Evolutionary conservation across 1,140 invertebrate species (phyloP).

Genomic region (Diploscapter pachys): DNA sequence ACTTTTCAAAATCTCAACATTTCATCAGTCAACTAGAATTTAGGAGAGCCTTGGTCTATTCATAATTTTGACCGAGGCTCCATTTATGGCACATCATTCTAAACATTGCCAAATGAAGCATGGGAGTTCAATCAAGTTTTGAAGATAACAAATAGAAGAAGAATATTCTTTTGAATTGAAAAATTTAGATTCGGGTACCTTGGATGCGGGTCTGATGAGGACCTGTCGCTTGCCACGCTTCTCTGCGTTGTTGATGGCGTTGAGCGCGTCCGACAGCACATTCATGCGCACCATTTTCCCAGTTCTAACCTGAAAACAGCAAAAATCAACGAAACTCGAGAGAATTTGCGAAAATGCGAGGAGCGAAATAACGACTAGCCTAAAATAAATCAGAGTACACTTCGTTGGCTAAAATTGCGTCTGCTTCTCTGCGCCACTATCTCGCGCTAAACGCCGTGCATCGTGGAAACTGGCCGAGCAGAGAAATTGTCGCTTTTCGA

Average conservation of each 20-base stretch:
- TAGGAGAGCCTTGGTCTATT: background rate
- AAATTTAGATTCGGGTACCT: slow-evolving; percentile 64
- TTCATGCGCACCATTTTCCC: slow-evolving; percentile 95
- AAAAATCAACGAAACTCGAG: background rate
- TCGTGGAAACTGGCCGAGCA: too few relatives aligned
- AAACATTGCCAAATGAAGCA: background rate
- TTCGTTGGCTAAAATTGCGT: too few relatives aligned
- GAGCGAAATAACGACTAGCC: too few relatives aligned
- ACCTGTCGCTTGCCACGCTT: slow-evolving; percentile 97
- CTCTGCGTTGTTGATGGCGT: slow-evolving; percentile 97
- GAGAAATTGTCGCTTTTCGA: too few relatives aligned
- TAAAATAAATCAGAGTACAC: too few relatives aligned
- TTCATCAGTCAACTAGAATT: background rate
- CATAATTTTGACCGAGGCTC: background rate
- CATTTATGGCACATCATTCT: background rate
- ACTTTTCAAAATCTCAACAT: slow-evolving; percentile 1
- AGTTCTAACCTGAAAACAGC: slow-evolving; percentile 21
- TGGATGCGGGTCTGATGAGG: slow-evolving; percentile 90
- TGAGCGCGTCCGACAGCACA: slow-evolving; percentile 95
- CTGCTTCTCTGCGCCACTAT: too few relatives aligned
- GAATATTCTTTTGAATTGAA: background rate
- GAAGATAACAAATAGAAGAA: background rate
- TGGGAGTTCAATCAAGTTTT: background rate
- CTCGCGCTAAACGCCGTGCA: too few relatives aligned
- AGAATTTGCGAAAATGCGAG: background rate